phyloP scores from a whole-genome alignment of 2,113 vertebrate species.

The Zingel zingel region DNA sequence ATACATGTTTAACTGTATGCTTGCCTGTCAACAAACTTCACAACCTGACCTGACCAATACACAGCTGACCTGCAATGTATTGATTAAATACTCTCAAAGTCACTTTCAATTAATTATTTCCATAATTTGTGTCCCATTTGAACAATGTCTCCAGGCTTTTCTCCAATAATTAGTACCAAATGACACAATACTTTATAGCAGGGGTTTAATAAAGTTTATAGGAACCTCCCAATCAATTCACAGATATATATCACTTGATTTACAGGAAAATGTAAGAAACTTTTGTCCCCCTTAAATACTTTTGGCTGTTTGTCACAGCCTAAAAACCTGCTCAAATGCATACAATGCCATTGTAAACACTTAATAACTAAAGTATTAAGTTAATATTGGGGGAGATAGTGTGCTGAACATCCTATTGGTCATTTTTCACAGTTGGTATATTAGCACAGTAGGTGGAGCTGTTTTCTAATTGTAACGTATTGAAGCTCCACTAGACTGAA shows the following conservation, averaged over 20 bases:
- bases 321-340: background rate
- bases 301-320: background rate
- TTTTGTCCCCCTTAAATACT: too few relatives aligned
- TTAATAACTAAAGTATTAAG: background rate
- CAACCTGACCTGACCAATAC: too few relatives aligned
- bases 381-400: background rate
- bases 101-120: too few relatives aligned
- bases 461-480: slow-evolving; percentile 8
- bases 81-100: background rate
- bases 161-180: background rate
- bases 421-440: background rate
- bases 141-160: background rate
- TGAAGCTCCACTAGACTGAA: background rate
- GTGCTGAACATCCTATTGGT: background rate
- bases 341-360: background rate
- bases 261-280: background rate
- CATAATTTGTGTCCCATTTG: background rate
- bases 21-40: background rate
- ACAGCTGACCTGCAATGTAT: background rate
- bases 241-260: background rate
- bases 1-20: too few relatives aligned
- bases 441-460: slow-evolving; percentile 35
- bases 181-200: background rate
- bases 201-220: background rate
- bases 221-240: background rate